Conservation (phyloP, 53 echinoderm and acorn worm genomes). For the Temnopleurus reevesii region DNA sequence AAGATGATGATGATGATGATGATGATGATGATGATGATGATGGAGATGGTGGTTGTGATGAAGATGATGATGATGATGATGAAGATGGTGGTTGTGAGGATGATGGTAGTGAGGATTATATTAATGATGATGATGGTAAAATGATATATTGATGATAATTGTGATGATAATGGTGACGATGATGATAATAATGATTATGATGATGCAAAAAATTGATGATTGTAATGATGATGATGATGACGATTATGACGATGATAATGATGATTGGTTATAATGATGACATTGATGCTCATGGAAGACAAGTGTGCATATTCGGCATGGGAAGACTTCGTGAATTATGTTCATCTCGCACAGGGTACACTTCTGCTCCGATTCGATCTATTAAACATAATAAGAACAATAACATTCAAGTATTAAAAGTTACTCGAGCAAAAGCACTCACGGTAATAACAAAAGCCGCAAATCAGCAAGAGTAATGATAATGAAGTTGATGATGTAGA, state of each 20-base stretch:
- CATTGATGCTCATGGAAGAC: too few relatives aligned
- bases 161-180: background rate
- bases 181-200: background rate
- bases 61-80: background rate
- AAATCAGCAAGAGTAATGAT: too few relatives aligned
- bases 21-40: conserved; percentile 52
- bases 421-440: background rate
- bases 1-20: conserved; percentile 29
- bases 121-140: conserved; percentile 29
- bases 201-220: background rate
- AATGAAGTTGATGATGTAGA: background rate
- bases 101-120: conserved; percentile 33
- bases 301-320: conserved; percentile 83
- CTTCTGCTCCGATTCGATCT: conserved; percentile 59
- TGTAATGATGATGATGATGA: too few relatives aligned
- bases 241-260: too few relatives aligned
- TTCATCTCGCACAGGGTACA: conserved; percentile 71
- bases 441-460: too few relatives aligned
- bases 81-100: conserved; percentile 30
- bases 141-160: conserved; percentile 30
- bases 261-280: too few relatives aligned
- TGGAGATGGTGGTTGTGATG: conserved; percentile 26
- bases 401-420: too few relatives aligned
- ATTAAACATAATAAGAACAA: too few relatives aligned
- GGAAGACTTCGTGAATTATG: conserved; percentile 66